These are phyloP conservation scores for Steromphala cineraria DNA, from an alignment of 2,888 invertebrate genomes.

Conservation along the genomic window DNA sequence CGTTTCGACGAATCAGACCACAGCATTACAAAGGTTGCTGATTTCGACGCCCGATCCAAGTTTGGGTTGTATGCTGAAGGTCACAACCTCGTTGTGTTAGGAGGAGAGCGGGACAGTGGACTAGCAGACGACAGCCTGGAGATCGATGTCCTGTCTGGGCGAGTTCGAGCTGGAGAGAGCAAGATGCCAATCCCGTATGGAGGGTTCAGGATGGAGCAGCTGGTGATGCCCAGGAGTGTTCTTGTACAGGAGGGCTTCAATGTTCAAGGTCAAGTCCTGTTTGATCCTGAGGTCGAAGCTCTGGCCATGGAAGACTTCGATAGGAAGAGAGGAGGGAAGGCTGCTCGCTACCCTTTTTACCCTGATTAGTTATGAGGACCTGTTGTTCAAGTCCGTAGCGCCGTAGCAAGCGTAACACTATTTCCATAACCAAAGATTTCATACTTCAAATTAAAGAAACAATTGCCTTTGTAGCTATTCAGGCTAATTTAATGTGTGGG, in stretches of 20 bases:
- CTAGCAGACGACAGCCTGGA: slow-evolving; percentile 23
- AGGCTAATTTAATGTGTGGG: too few relatives aligned
- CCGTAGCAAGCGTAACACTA: too few relatives aligned
- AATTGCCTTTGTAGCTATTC: too few relatives aligned
- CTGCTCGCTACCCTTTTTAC: too few relatives aligned
- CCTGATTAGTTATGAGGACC: too few relatives aligned
- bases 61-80: slow-evolving; percentile 24
- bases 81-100: slow-evolving; percentile 21
- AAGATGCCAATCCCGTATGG: slow-evolving; percentile 25
- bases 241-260: slow-evolving; percentile 22
- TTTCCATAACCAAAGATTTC: too few relatives aligned
- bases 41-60: slow-evolving; percentile 15
- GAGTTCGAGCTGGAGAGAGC: background rate
- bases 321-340: too few relatives aligned
- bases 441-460: too few relatives aligned
- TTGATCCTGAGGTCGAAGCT: background rate
- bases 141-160: slow-evolving; percentile 10
- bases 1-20: background rate
- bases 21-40: background rate
- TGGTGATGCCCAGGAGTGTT: slow-evolving; percentile 21
- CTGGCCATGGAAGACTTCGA: too few relatives aligned
- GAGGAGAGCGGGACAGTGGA: slow-evolving; percentile 23
- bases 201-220: slow-evolving; percentile 19
- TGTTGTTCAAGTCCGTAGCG: too few relatives aligned
- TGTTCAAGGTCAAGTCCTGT: background rate